Base-by-base conservation (phyloP, 2,797 vertebrate genomes). In the Silurus lanzhouensis region DNA sequence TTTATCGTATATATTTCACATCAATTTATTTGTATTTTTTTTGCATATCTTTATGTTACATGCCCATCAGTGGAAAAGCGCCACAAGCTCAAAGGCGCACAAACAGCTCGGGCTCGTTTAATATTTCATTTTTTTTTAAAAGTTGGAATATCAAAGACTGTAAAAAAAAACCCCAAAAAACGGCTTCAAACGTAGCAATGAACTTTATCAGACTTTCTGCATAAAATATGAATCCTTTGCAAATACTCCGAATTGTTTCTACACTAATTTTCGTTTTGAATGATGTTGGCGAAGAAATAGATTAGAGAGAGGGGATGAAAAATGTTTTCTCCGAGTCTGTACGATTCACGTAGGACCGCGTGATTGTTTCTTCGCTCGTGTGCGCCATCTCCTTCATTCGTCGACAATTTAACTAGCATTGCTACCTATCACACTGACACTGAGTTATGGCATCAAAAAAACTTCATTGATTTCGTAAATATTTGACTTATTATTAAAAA, bases 1-100 rank as follows among this genome's bases (percentile, higher is more conserved):
- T 95, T 95, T 95, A 95, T 95, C 95, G 95, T 95, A 94, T 78
- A 95, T 94, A 94, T 94, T 94, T 94, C 95, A 95, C 95, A 95
- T 94, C 94, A 94, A 52, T 52, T 52, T 52, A 52, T 52, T 38
- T 38, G 0, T 38, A 0, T 52, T 52, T 52, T 95, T 95, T 95
- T 94, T 95, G 95, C 94, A 95, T 95, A 95, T 95, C 93, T 94
- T 96, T 94, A 94, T 94, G 93, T 92, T 92, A 7, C 48, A 10
- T 87, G 87, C 84, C 94, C 94, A 94, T 95, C 94, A 95, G 95
- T 95, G 82, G 93, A 92, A 91, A 91, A 94, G 92, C 92, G 93
- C 93, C 92, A 90, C 93, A 92, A 90, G 94, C 94, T 95, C 94
- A 94, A 94, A 94, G 93, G 93, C 93, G 93, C 93, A 93, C 94